Evolutionary conservation across 2,797 vertebrate genomes (phyloP).

Genomic region (Novumbra hubbsi): DNA sequence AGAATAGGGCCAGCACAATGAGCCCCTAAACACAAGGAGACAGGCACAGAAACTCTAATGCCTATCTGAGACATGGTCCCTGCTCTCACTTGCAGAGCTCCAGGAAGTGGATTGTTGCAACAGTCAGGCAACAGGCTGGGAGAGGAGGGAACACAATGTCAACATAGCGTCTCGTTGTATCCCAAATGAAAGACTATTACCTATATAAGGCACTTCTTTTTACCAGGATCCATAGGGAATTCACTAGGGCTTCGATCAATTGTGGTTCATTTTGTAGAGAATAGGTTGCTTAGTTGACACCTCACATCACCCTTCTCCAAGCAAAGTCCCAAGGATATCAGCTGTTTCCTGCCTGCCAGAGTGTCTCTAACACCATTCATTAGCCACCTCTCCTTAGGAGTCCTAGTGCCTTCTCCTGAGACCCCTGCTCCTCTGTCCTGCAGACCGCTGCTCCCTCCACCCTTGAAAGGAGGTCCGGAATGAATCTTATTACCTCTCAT

Average conservation of each 20-base stretch:
- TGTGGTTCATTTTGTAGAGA: not conserved
- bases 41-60: slow-evolving; percentile 11
- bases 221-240: too few relatives aligned
- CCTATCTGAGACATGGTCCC: slow-evolving; percentile 9
- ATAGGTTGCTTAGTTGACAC: slow-evolving; percentile 9
- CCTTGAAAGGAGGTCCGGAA: slow-evolving; percentile 74
- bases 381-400: not conserved
- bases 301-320: slow-evolving; percentile 30
- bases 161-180: slow-evolving; percentile 41
- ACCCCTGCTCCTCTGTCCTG: slow-evolving; percentile 45
- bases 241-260: not conserved
- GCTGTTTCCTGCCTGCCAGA: slow-evolving; percentile 34
- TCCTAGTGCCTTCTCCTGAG: not conserved
- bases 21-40: slow-evolving; percentile 21
- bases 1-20: slow-evolving; percentile 9
- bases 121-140: not conserved
- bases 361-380: not conserved
- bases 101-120: slow-evolving; percentile 35
- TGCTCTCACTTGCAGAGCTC: slow-evolving; percentile 4
- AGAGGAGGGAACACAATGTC: slow-evolving; percentile 26
- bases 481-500: slow-evolving; percentile 78
- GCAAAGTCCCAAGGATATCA: slow-evolving; percentile 43
- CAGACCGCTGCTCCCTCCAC: slow-evolving; percentile 65
- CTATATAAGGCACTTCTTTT: not conserved
- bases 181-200: slow-evolving; percentile 26